Evolutionary conservation across 2,113 vertebrate species (phyloP), one percentile per base, ranked within the genome.

Genomic region (Grammomys surdaster): DNA sequence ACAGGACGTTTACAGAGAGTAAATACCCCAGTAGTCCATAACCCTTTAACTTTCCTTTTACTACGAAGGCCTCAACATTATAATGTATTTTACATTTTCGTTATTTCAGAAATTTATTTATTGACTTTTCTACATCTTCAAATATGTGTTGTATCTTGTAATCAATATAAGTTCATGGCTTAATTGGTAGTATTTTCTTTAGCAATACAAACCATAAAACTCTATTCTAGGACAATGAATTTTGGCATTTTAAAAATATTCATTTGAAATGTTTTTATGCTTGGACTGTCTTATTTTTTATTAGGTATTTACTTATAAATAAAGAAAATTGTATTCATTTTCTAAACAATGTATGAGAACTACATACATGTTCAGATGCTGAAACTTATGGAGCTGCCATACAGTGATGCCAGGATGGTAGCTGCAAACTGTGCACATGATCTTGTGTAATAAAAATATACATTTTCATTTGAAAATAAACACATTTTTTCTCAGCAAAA

Each of bases 91-190:
- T 28, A 3, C 1, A 92, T 96, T 94, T 95, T 1, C 88, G 78
- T 96, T 95, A 86, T 95, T 93, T 40, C 22, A 93, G 92, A 13
- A 0, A 92, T 95, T 86, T 72, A 16, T 95, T 93, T 93, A 92
- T 92, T 95, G 10, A 93, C 33, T 56, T 92, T 48, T 31, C 91
- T 94, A 67, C 14, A 8, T 81, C 43, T 91, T 20, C 90, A n/a
- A 82, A 82, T 92, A 91, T 60, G 2, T 1, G 3, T 14, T 82
- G 2, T 81, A 4, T 85, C 31, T 63, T 63, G 56, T 1, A 85
- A 48, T 80, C 28, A 51, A 22, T 19, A 5, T 33, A 7, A 90
- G 8, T 5, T 46, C 22, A n/a, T 63, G 13, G 1, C 11, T 90
- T 88, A 92, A 60, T 69, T 91, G 16, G 12, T 43, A 81, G 14